Base-by-base conservation (phyloP, 2,888 invertebrate genomes). In the Drosophila stalkeri region DNA sequence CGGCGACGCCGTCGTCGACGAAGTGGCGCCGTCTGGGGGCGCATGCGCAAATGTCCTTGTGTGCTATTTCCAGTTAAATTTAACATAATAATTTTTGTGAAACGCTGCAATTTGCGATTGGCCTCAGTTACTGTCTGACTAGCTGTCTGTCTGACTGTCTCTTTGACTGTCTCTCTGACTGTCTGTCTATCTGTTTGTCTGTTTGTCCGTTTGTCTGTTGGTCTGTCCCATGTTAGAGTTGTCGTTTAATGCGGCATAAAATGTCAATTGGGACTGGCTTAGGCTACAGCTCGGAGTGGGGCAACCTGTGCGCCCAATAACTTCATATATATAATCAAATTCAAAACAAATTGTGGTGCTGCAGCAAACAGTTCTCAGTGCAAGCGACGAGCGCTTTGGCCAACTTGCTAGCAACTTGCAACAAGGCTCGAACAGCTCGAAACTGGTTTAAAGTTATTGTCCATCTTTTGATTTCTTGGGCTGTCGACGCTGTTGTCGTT, bases 391-490 rank as follows among this genome's bases (percentile, higher is more conserved):
- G 77, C 72, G 77, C 64, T 69, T 68, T 68, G 72, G 43, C 66
- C 66, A 79, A 71, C 68, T 14, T 18, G 33, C 33, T 51, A 1
- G 31, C 49, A 33, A 6, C 52, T 56, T 80, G 82, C 85, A 74
- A 85, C 85, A 82, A 85, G 87, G 85, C 85, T 85, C 73, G 77
- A 77, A 73, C 76, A 68, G 73, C 69, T 55, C 70, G 77, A 75
- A 78, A 86, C 90, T 90, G 89, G 86, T 86, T 86, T 86, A 83
- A 83, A 86, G 85, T 83, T 88, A 90, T 86, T 90, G 90, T 86
- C 90, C 90, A 90, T 90, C 89, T 90, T 86, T 90, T 88, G 89
- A 83, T 72, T 81, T 86, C 86, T 86, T 86, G 81, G 80, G 80
- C 87, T 84, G 84, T 84, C 84, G 80, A 75, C 61, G 64, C 46